Percentiles rank a stretch among this genome's conserved stretches.
Conservation (phyloP, 1,140 invertebrate species). For the Bombus waltoni region DNA sequence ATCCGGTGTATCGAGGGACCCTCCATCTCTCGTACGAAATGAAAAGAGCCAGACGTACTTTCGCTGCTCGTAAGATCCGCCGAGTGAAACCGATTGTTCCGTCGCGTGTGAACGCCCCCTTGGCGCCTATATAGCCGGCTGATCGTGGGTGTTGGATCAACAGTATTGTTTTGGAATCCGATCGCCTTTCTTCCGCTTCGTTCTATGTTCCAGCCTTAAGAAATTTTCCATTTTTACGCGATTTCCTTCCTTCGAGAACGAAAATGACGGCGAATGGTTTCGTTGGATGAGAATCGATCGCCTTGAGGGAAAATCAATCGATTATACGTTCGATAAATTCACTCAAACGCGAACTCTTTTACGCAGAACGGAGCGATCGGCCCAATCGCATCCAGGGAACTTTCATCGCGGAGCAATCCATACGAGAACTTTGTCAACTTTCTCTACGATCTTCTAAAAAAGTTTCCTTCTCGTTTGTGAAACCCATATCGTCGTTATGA, state of each 20-base stretch:
- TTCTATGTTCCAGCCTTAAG: not conserved
- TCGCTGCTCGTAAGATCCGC: conserved; percentile 75
- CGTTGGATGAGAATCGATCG: not conserved
- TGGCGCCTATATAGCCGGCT: conserved; percentile 76
- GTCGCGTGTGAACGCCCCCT: conserved; percentile 74
- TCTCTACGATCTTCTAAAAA: conserved; percentile 8
- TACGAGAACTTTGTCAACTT: conserved; percentile 19
- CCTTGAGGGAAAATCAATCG: not conserved
- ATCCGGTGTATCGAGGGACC: conserved; percentile 77
- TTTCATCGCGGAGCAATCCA: conserved; percentile 18
- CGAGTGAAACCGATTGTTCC: conserved; percentile 81
- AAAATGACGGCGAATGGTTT: no score
- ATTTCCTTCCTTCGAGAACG: not conserved
- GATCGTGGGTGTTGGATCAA: conserved; percentile 55
- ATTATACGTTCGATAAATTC: not conserved
- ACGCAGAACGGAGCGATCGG: not conserved
- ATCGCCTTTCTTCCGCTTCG: not conserved
- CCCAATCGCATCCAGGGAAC: not conserved
- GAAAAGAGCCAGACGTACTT: conserved; percentile 73
- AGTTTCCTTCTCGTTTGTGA: not conserved
- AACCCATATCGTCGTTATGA: conserved; percentile 56
- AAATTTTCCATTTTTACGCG: no score
- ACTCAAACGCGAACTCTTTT: not conserved
- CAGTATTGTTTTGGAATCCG: conserved; percentile 73
- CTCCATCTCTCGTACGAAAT: conserved; percentile 32